These are phyloP conservation scores for Parambassis ranga DNA, from an alignment of 2,797 vertebrate species.

Conservation along the genomic window DNA sequence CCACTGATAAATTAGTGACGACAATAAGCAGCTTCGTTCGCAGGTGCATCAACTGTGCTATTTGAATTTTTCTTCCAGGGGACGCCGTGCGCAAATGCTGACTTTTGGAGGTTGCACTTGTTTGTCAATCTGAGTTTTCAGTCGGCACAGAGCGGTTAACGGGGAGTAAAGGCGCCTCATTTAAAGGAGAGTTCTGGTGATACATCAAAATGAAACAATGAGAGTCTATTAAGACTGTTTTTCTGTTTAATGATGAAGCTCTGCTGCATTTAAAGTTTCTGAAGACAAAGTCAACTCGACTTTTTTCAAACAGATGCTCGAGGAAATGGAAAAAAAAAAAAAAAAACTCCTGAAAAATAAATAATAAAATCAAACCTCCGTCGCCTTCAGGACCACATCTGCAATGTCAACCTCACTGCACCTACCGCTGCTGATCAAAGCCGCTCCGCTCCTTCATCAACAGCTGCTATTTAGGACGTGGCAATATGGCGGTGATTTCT, in stretches of 20 bases:
- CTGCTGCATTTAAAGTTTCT: not conserved
- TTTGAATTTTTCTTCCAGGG: constrained; percentile 45
- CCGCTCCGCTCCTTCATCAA: constrained; percentile 41
- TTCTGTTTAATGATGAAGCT: too few species aligned
- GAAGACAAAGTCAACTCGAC: not conserved
- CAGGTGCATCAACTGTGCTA: constrained; percentile 60
- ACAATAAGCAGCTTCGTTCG: constrained; percentile 44
- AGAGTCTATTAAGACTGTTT: too few species aligned
- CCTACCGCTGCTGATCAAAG: constrained; percentile 63
- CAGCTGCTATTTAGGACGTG: constrained; percentile 52
- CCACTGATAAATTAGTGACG: constrained; percentile 56
- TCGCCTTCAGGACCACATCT: constrained; percentile 64
- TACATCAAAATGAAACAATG: too few species aligned
- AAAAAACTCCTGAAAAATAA: constrained; percentile 6
- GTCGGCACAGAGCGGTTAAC: constrained; percentile 4
- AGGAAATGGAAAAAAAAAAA: constrained; percentile 1
- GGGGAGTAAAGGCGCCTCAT: not conserved
- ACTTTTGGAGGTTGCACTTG: constrained; percentile 40
- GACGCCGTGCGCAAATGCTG: constrained; percentile 36
- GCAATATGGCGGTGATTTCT: constrained; percentile 46
- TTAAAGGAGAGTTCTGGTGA: constrained; percentile 23
- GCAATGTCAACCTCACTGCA: constrained; percentile 44
- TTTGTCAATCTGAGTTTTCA: constrained; percentile 44
- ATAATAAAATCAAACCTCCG: constrained; percentile 2
- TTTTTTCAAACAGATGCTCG: not conserved